Conservation (phyloP, 2,888 invertebrate genomes). For the Crepidodera aurea region DNA sequence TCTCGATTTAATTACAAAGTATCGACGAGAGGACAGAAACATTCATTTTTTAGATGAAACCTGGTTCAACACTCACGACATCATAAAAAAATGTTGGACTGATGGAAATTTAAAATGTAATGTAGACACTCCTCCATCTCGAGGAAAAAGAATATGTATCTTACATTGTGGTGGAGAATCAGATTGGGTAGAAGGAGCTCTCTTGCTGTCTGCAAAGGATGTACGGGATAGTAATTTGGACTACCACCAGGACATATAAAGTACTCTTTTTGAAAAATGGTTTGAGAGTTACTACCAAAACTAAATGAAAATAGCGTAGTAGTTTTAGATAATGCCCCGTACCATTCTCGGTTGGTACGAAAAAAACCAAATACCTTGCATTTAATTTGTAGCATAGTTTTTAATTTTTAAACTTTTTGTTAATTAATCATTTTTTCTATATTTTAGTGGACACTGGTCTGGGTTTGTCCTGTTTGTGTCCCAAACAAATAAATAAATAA, state of each 20-base stretch:
- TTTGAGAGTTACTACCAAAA: too few relatives aligned
- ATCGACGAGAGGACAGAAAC: slow-evolving; percentile 14
- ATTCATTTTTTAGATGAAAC: slow-evolving; percentile 41
- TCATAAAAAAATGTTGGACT: slow-evolving; percentile 36
- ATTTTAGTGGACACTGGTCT: too few relatives aligned
- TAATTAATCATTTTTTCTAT: too few relatives aligned
- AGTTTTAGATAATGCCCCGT: too few relatives aligned
- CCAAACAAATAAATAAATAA: too few relatives aligned
- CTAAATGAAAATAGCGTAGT: too few relatives aligned
- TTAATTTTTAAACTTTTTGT: too few relatives aligned
- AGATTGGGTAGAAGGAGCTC: slow-evolving; percentile 36
- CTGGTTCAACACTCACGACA: slow-evolving; percentile 42
- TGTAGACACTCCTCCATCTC: slow-evolving; percentile 30
- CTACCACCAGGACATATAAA: background rate
- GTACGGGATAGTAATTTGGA: background rate
- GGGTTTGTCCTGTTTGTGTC: too few relatives aligned
- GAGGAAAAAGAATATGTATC: slow-evolving; percentile 39
- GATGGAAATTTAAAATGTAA: slow-evolving; percentile 34
- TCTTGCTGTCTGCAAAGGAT: slow-evolving; percentile 35
- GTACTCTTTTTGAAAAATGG: background rate
- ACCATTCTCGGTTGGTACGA: background rate
- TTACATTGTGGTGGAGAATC: slow-evolving; percentile 39
- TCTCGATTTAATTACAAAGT: background rate
- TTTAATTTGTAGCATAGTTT: too few relatives aligned
- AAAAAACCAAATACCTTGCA: background rate